Conservation (phyloP, 1,140 invertebrate species). For the Ditylenchus dipsaci region DNA sequence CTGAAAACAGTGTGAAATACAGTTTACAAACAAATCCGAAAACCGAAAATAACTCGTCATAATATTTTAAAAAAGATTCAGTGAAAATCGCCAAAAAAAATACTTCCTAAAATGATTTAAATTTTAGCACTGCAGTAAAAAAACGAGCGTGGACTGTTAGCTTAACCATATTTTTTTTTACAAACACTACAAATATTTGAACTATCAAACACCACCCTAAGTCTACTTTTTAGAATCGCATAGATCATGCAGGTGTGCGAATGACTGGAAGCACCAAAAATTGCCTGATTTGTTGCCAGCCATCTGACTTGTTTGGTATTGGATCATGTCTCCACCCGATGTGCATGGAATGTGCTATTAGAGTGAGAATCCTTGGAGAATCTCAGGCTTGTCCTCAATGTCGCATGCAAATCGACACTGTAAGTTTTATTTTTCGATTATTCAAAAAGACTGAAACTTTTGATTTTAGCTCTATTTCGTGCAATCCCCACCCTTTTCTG, state of each 20-base stretch:
- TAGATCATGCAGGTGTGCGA: constrained; percentile 30
- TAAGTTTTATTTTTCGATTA: not conserved
- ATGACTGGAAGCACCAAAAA: constrained; percentile 27
- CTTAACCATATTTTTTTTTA: too few species aligned
- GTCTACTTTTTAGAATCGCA: constrained; percentile 24
- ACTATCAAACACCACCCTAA: too few species aligned
- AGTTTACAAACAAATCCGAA: too few species aligned
- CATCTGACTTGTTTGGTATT: constrained; percentile 30
- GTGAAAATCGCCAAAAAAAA: too few species aligned
- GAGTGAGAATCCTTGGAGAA: constrained; percentile 28
- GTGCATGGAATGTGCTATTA: constrained; percentile 38
- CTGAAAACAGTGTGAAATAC: too few species aligned
- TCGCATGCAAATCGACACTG: constrained; percentile 26
- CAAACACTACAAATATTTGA: too few species aligned
- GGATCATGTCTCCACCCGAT: constrained; percentile 31
- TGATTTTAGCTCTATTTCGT: constrained; percentile 37
- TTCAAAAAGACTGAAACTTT: not conserved
- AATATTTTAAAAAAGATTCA: too few species aligned
- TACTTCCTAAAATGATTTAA: too few species aligned
- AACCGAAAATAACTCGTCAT: too few species aligned
- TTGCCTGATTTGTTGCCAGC: constrained; percentile 39
- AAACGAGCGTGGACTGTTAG: too few species aligned
- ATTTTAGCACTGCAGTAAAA: too few species aligned
- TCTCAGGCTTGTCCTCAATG: constrained; percentile 31
- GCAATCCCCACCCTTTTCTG: not conserved